A percentile compares a stretch with the other conserved stretches of the same genome.
Conservation (phyloP, 1,140 invertebrate species). For the Halictus rubicundus region DNA sequence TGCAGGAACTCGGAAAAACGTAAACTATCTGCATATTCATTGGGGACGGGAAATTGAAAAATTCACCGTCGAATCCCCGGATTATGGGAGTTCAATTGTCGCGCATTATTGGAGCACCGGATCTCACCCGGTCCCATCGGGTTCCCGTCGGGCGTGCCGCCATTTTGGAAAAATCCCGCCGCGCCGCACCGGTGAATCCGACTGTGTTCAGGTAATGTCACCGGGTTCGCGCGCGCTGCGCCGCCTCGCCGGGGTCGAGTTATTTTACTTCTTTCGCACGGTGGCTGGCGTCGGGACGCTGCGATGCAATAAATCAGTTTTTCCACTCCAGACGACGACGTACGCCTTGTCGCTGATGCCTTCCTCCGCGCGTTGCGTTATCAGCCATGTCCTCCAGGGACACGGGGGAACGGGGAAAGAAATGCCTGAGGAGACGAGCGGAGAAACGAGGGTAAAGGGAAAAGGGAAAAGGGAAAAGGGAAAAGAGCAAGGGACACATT, state of each 20-base stretch:
- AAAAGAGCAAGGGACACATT: constrained; percentile 9
- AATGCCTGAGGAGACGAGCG: constrained; percentile 5
- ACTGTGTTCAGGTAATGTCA: constrained; percentile 25
- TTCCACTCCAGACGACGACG: constrained; percentile 59
- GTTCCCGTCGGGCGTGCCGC: background rate
- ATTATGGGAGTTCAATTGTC: constrained; percentile 17
- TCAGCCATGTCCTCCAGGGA: constrained; percentile 44
- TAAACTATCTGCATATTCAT: too few species aligned
- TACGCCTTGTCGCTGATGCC: constrained; percentile 49
- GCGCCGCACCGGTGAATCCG: constrained; percentile 2
- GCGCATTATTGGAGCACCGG: background rate
- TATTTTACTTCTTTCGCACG: background rate
- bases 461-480: background rate
- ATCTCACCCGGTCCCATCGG: background rate
- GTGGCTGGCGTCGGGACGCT: constrained; percentile 11
- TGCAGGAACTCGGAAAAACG: too few species aligned
- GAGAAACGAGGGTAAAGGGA: background rate
- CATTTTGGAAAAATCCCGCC: background rate
- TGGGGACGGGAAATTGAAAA: background rate
- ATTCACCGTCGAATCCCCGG: background rate
- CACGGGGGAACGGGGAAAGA: constrained; percentile 17
- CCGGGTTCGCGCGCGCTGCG: constrained; percentile 4
- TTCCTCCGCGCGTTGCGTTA: constrained; percentile 56
- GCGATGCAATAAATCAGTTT: constrained; percentile 65
- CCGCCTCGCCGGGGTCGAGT: too few species aligned